Conservation (phyloP, 2,888 invertebrate genomes). For the Scaptomyza parva region DNA sequence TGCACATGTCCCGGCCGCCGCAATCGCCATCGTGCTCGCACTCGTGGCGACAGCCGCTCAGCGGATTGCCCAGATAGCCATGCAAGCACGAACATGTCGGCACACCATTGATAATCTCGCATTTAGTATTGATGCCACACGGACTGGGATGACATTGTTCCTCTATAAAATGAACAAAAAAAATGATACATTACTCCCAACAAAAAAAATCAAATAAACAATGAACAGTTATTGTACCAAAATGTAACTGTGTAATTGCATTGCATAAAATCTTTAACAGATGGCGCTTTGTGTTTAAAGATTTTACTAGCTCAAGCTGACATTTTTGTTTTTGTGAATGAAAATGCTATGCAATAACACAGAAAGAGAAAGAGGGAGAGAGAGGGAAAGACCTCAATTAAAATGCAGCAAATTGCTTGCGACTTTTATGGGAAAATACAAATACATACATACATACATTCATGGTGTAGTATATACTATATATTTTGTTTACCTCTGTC, state of each 20-base stretch:
- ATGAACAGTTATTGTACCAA: not conserved
- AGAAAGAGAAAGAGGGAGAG: not conserved
- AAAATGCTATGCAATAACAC: not conserved
- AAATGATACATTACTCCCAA: not conserved
- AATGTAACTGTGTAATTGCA: not conserved
- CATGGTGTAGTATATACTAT: not conserved
- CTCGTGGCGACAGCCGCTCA: constrained; percentile 92
- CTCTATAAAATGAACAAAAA: constrained; percentile 86
- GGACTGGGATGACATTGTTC: constrained; percentile 93
- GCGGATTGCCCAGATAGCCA: constrained; percentile 91
- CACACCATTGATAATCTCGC: constrained; percentile 90
- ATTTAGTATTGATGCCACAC: constrained; percentile 92
- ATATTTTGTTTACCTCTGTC: not conserved
- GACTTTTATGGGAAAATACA: not conserved
- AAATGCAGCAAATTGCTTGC: constrained; percentile 3
- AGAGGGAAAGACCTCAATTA: not conserved
- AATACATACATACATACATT: too few species aligned
- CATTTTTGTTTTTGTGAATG: too few species aligned
- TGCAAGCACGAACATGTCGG: constrained; percentile 92
- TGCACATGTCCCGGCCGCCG: constrained; percentile 89
- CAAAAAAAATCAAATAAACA: too few species aligned
- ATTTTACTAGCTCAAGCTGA: not conserved
- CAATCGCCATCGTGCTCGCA: constrained; percentile 92
- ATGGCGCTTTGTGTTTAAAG: not conserved
- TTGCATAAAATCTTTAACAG: not conserved